A percentile compares a stretch with the other conserved stretches of the same genome.
Evolutionary conservation across 2,797 vertebrate genomes (phyloP).

Genomic region (Nyctibius grandis): DNA sequence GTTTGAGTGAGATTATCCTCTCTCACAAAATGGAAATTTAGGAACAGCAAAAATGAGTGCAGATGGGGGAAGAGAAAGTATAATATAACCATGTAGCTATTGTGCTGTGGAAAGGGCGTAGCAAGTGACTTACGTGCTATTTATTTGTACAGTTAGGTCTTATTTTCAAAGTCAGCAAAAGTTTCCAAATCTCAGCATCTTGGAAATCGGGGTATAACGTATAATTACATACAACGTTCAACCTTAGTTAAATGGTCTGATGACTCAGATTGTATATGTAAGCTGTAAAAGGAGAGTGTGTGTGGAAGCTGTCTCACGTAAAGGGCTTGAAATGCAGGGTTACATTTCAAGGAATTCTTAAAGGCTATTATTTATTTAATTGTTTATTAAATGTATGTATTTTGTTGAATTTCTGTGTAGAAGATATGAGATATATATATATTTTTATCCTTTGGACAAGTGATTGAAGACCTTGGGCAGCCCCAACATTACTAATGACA

Average conservation of each 20-base stretch:
- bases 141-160: not conserved
- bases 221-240: not conserved
- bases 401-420: not conserved
- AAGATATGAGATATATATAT: not conserved
- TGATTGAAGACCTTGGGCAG: not conserved
- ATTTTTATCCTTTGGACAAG: not conserved
- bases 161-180: constrained; percentile 15
- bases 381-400: not conserved
- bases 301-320: not conserved
- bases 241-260: not conserved
- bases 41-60: not conserved
- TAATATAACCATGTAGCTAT: not conserved
- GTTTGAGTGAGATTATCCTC: not conserved
- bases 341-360: not conserved
- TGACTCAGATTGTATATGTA: not conserved
- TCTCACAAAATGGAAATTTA: not conserved
- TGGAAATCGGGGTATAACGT: not conserved
- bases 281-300: not conserved
- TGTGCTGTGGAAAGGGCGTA: not conserved
- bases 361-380: not conserved
- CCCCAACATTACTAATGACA: not conserved
- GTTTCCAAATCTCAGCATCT: constrained; percentile 11
- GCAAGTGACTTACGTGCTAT: not conserved
- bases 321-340: not conserved
- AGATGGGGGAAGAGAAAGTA: not conserved